Percentiles rank a stretch among this genome's conserved stretches.
These are phyloP conservation scores for Reinhardtius hippoglossoides DNA, from an alignment of 2,113 vertebrate genomes.

Conservation along the genomic window DNA sequence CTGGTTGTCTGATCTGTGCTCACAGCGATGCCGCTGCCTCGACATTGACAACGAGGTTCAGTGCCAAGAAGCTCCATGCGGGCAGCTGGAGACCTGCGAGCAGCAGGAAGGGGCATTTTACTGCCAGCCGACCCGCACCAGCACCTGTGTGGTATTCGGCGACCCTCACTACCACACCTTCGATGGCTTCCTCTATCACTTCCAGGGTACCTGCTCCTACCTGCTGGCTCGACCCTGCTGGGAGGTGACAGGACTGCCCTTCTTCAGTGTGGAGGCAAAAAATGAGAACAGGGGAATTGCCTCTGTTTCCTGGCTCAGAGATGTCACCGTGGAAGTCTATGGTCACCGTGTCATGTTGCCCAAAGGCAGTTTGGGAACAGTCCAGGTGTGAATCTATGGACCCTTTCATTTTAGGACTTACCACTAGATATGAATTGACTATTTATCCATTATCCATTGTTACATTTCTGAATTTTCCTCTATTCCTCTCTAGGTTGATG, in stretches of 20 bases:
- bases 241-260: slow-evolving; percentile 89
- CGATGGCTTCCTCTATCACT: slow-evolving; percentile 98
- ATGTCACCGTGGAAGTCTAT: slow-evolving; percentile 94
- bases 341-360: slow-evolving; percentile 91
- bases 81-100: slow-evolving; percentile 93
- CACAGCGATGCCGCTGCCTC: slow-evolving; percentile 94
- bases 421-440: background rate
- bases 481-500: slow-evolving; percentile 87
- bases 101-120: slow-evolving; percentile 90
- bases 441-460: background rate
- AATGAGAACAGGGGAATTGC: slow-evolving; percentile 94
- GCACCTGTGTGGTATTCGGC: slow-evolving; percentile 97
- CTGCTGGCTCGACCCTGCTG: slow-evolving; percentile 93
- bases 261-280: slow-evolving; percentile 97
- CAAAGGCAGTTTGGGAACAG: slow-evolving; percentile 89
- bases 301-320: slow-evolving; percentile 93
- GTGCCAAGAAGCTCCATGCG: slow-evolving; percentile 89
- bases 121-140: slow-evolving; percentile 93
- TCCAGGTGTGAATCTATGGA: slow-evolving; percentile 85
- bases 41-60: slow-evolving; percentile 92
- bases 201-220: slow-evolving; percentile 98
- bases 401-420: background rate
- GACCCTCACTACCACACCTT: slow-evolving; percentile 99
- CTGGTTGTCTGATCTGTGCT: slow-evolving; percentile 93
- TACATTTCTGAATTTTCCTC: background rate